Base-by-base conservation (phyloP, 2,797 vertebrate genomes). In the Syngnathus acus region DNA sequence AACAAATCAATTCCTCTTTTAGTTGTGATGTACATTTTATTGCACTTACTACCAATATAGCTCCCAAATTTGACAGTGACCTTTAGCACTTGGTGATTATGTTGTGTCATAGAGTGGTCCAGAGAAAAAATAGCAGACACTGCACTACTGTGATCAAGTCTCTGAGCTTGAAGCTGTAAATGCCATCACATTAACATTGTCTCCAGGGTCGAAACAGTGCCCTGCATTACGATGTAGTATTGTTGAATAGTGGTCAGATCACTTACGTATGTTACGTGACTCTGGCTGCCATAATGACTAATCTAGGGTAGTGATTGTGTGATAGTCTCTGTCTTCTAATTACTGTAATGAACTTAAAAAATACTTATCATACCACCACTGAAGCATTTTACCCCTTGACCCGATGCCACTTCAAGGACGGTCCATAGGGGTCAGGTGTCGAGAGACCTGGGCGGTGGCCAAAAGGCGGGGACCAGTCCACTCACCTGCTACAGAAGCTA, bases 111-210 rank as follows among this genome's bases (percentile, higher is more conserved):
- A 67, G 66, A 57, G 47, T 69, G 72, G 55, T 50, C 62, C 66
- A 66, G 63, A n/a, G 48, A 61, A 76, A 77, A 67, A 70, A 67
- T 37, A 66, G 75, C 72, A 73, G 72, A 75, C 65, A 68, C 53
- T 68, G 62, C 77, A 70, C 77, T 77, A 66, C 71, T 62, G n/a
- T 45, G 38, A 45, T 23, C n/a, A 42, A 42, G 61, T 42, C 39
- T 45, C 40, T 45, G 61, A 42, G 61, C n/a, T 45, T 10, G 61
- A 6, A 62, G 19, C n/a, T 21, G n/a, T 45, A 62, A 62, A 62
- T 62, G 61, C 61, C 61, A 62, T 45, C 61, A 14, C 40, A 45
- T 45, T 62, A 62, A 62, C 40, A 45, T 45, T 23, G 21, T 45
- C 61, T 23, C 61, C 17, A 26, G 61, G 61, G 61, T 42, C 23